Base-by-base conservation (phyloP, 1,140 invertebrate species). In the Drosophila tristis region DNA sequence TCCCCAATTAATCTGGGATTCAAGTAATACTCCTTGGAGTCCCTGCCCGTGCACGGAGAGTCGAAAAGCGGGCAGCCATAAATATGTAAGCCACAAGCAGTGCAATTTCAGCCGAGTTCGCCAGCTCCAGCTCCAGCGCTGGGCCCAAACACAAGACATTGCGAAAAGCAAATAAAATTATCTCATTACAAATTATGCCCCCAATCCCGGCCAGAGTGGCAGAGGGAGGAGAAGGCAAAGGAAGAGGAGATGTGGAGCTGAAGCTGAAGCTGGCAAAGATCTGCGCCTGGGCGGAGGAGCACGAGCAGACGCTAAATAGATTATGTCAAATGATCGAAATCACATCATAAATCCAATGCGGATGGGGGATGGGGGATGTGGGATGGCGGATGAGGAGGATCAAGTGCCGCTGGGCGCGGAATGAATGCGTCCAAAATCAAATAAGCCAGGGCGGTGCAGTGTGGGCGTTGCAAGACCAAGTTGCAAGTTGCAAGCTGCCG, bases 301-400 rank as follows among this genome's bases (percentile, higher is more conserved):
- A 49, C 26, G 62, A 59, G 71, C 59, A 74, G 74, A 89, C 84
- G 80, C 85, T 89, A 89, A 89, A 89, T 89, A 89, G 84, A 89
- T 89, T 89, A 89, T 89, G 84, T 89, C 84, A 89, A 89, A 89
- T 89, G 84, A 89, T 89, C 84, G 65, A 89, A 89, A 89, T 89
- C 84, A 89, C 84, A 84, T 89, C 85, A 89, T 89, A 89, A 89
- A 89, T 89, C 84, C 80, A 66, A 45, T 42, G 35, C 35, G 49
- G 51, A 26, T 7, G 7, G 35, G 20, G 16, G 26, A 47, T 31
- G 23, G 11, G 43, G 60, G 7, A 47, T 47, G 20, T n/a, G n/a
- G n/a, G n/a, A 16, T 16, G 23, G 50, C n/a, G 49, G 11, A 20
- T 39, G 31, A 48, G 16, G 26, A 47, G 60, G 6, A 65, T 75